Evolutionary conservation across 2,888 invertebrate species (phyloP), one percentile per base, ranked within the genome.

Genomic region (Catocala nupta): DNA sequence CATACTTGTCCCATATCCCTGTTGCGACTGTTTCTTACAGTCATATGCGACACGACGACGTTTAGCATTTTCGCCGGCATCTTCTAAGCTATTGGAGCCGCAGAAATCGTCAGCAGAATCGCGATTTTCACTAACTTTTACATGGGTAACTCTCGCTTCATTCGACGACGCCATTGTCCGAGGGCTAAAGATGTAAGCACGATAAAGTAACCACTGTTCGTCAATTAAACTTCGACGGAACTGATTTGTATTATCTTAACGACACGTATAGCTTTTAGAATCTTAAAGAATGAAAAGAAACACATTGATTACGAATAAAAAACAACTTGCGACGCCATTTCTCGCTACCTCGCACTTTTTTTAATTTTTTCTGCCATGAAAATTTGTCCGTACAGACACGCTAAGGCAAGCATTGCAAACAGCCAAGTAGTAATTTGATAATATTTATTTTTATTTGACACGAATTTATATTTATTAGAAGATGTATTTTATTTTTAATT

Each of bases 321-420:
- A 92, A 93, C 93, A 94, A 93, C 90, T 89, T 90, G 89, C 91
- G 94, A 93, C 94, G 94, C 94, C 94, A 94, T 94, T 94, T 93
- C 83, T 87, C 74, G 87, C 88, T 88, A 86, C 86, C 86, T 88
- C 84, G 81, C 81, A 88, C 85, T 90, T 88, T 89, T 81, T 78
- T 83, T 78, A 80, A 77, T 84, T 85, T 81, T 84, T 83, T 81
- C 70, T 75, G 78, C 79, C 62, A 69, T 75, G 68, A 80, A 83
- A 85, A 85, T 78, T 83, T 74, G 78, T 80, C 74, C 75, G 72
- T 78, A 68, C 73, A 78, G 77, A 73, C 61, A 72, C 66, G 81
- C 84, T 82, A 81, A 76, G 79, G 74, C 58, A 69, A 51, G 33
- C 36, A 44, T 42, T 55, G 33, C 65, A 78, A 78, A 78, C 82